Evolutionary conservation across 37 sponge, comb jelly and placozoan genomes (phyloP).

Genomic region (Tethya wilhelma): DNA sequence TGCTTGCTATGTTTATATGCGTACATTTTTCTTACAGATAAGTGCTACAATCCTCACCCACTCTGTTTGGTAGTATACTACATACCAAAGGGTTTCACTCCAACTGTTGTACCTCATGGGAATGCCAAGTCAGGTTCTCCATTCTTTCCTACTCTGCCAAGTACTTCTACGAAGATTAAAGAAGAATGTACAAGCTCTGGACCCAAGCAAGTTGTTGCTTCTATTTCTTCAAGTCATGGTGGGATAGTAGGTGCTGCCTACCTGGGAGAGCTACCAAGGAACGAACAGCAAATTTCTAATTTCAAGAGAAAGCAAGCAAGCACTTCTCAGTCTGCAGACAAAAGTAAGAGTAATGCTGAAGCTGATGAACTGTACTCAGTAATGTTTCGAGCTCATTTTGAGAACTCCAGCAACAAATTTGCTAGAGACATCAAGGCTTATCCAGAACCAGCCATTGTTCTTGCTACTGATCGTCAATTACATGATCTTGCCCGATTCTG

Average conservation of each 20-base stretch:
- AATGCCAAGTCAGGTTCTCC: neutral
- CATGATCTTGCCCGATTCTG: constrained; percentile 17
- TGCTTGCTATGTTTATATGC: neutral
- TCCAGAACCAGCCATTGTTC: constrained; percentile 28
- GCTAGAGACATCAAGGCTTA: constrained; percentile 19
- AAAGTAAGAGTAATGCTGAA: no score
- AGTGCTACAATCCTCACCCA: neutral
- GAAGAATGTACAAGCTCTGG: neutral
- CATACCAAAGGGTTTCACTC: neutral
- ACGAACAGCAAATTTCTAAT: neutral
- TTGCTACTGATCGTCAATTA: constrained; percentile 16
- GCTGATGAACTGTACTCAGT: neutral
- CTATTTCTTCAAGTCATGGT: no score
- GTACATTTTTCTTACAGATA: neutral
- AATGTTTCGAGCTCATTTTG: constrained; percentile 7
- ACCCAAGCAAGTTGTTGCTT: neutral
- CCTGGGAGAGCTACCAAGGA: neutral
- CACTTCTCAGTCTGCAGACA: no score
- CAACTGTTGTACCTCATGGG: neutral
- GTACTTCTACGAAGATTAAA: neutral
- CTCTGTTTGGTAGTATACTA: neutral
- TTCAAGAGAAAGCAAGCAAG: neutral
- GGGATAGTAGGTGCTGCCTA: neutral
- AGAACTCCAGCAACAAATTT: constrained; percentile 3
- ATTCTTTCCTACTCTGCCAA: neutral